Evolutionary conservation across 2,888 invertebrate genomes (phyloP), one percentile per base, ranked within the genome.

Genomic region (Carcina quercana): DNA sequence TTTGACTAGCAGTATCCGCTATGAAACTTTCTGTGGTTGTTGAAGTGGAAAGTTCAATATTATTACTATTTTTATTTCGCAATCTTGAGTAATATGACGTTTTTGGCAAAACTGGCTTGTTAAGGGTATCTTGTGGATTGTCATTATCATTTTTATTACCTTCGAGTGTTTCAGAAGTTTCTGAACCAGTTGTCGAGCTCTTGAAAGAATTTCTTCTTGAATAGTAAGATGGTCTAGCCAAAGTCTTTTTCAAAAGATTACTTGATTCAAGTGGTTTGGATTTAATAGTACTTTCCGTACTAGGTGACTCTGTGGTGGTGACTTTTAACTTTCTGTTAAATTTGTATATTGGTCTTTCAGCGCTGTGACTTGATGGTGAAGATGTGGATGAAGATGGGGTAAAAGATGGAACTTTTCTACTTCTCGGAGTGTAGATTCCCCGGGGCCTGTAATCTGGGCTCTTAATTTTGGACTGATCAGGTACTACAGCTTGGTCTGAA

Each of bases 281-380:
- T 42, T 65, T 65, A 14, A 40, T 35, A 29, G 46, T 35, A 11
- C 33, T 51, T 35, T 66, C 67, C 25, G 35, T 35, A 34, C 47
- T 59, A 3, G 74, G 50, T 26, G 55, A 31, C 35, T 59, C 64
- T 8, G 67, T 64, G 13, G 64, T 59, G 10, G 51, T 24, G 11
- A 26, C 41, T 59, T 78, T 78, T 26, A 69, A 62, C 55, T 76
- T 82, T 54, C 80, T 68, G 32, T 47, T 78, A 39, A 62, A 82
- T 49, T 79, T 83, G 15, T 60, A 65, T 7, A 45, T 30, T 7
- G 56, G 47, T 45, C 61, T 72, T 47, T 67, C 65, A 2, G 63
- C 47, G 40, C 47, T 60, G 39, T 45, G 41, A 33, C n/a, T n/a
- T 10, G 24, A 11, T 24, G 6, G n/a, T 26, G 34, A 26, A 21